Percentiles rank a stretch among this genome's conserved stretches.
phyloP scores from a whole-genome alignment of 1,140 invertebrate genomes.

The Hycleus phaleratus region DNA sequence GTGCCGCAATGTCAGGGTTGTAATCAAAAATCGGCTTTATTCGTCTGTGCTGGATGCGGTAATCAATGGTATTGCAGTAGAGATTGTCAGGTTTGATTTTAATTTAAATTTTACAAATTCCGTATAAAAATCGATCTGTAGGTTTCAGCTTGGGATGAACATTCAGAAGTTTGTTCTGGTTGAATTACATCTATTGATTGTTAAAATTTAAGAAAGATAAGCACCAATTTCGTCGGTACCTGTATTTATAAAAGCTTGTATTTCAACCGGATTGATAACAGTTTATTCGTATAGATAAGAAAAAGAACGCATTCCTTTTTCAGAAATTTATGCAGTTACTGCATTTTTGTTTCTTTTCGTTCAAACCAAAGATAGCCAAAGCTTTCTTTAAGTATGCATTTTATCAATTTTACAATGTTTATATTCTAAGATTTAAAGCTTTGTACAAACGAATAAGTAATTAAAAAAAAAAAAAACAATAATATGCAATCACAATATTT shows the following conservation, averaged over 20 bases:
- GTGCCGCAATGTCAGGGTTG: conserved; percentile 74
- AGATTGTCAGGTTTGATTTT: conserved; percentile 66
- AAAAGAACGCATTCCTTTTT: conserved; percentile 6
- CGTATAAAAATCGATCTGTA: conserved; percentile 39
- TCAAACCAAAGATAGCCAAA: conserved; percentile 21
- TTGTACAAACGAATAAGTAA: neutral
- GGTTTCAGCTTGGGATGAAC: conserved; percentile 76
- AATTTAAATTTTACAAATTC: conserved; percentile 1
- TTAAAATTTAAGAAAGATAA: neutral
- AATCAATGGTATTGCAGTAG: conserved; percentile 87
- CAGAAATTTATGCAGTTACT: neutral
- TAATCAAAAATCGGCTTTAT: conserved; percentile 65
- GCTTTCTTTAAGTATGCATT: neutral
- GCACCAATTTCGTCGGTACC: conserved; percentile 14
- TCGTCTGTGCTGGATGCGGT: conserved; percentile 77
- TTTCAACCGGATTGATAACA: too few relatives aligned
- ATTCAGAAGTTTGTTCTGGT: conserved; percentile 73
- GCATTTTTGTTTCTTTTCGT: conserved; percentile 3
- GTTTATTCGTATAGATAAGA: neutral
- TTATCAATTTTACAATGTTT: neutral
- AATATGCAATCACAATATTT: neutral
- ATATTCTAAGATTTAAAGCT: neutral
- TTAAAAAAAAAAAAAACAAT: neutral
- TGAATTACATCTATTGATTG: conserved; percentile 39
- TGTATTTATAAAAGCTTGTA: conserved; percentile 8